Evolutionary conservation across 2,797 vertebrate genomes (phyloP).

Genomic region (Tauraco hartlaubi): DNA sequence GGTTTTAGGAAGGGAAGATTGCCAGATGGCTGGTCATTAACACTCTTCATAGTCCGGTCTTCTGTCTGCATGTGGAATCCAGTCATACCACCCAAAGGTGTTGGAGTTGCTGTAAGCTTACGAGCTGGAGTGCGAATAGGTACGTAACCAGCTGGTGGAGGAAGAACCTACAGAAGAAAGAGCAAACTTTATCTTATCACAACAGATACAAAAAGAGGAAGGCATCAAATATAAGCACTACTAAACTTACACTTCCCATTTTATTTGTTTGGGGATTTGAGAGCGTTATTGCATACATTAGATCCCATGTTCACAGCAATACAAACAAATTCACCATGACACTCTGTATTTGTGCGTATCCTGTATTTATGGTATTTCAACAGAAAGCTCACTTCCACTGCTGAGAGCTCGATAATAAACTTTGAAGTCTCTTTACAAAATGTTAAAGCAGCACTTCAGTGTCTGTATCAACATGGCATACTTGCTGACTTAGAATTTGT

Average conservation of each 20-base stretch:
- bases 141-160: constrained; percentile 96
- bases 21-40: constrained; percentile 97
- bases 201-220: not conserved
- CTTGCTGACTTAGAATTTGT: not conserved
- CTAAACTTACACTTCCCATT: not conserved
- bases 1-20: constrained; percentile 99
- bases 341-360: not conserved
- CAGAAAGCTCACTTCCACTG: not conserved
- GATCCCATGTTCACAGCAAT: not conserved
- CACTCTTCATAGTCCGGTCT: constrained; percentile 94
- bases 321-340: not conserved
- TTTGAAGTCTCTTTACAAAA: not conserved
- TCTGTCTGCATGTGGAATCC: constrained; percentile 99
- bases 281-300: fast-evolving
- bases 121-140: constrained; percentile 98
- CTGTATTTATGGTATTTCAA: not conserved
- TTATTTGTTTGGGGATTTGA: not conserved
- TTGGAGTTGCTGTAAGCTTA: constrained; percentile 96
- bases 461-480: not conserved
- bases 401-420: not conserved
- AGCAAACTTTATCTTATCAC: not conserved
- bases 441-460: not conserved
- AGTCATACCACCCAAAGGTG: constrained; percentile 96
- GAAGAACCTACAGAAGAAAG: constrained; percentile 86
- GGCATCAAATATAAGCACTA: not conserved